phyloP scores from a whole-genome alignment of 1,140 invertebrate genomes.

The Hycleus phaleratus region DNA sequence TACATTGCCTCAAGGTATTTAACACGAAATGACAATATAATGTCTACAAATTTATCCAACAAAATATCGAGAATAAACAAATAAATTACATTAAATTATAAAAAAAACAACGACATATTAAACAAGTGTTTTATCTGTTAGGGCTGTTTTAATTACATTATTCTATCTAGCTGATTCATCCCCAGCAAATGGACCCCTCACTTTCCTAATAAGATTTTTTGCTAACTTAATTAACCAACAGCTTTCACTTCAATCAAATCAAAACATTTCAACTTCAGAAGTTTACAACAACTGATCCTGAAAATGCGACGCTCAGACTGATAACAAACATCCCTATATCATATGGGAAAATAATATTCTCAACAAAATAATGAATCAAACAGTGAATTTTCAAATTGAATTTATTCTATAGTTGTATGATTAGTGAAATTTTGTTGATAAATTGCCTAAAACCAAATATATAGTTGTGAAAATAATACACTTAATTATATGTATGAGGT shows the following conservation, averaged over 20 bases:
- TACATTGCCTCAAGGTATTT: conserved; percentile 10
- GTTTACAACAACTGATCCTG: neutral
- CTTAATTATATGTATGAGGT: no score
- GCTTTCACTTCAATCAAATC: conserved; percentile 2
- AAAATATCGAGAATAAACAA: conserved; percentile 2
- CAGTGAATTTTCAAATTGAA: no score
- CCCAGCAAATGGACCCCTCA: neutral
- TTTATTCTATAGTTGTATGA: no score
- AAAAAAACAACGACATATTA: neutral
- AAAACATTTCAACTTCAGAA: conserved; percentile 1
- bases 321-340: no score
- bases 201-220: conserved; percentile 4
- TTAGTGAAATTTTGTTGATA: no score
- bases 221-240: conserved; percentile 1
- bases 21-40: conserved; percentile 6
- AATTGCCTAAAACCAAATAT: no score
- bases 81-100: neutral
- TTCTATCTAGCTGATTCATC: neutral
- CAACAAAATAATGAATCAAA: no score
- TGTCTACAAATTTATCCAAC: neutral
- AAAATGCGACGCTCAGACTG: no score
- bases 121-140: conserved; percentile 4
- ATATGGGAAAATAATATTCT: no score
- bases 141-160: conserved; percentile 2
- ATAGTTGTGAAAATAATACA: no score